A percentile compares a stretch with the other conserved stretches of the same genome.
Conservation (phyloP, 2,797 vertebrate species). For the Lacerta viridis region DNA sequence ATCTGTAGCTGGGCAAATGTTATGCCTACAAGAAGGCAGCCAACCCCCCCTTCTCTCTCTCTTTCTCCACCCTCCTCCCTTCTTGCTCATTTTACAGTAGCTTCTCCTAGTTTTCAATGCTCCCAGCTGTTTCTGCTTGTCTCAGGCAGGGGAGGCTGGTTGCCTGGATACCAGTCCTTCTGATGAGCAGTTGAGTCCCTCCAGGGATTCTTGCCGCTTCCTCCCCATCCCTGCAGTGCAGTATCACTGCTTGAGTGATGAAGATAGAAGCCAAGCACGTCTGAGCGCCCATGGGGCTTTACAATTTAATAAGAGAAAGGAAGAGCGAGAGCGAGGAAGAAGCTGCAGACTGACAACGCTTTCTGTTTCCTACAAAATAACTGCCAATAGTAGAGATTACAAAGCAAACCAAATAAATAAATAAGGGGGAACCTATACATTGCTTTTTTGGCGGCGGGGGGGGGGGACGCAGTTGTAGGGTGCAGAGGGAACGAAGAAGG, state of each 20-base stretch:
- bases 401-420: neutral
- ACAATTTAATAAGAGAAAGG: conserved; percentile 41
- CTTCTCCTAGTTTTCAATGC: conserved; percentile 68
- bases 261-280: conserved; percentile 55
- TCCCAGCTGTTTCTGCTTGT: conserved; percentile 80
- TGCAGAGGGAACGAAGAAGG: neutral
- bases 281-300: conserved; percentile 47
- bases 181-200: conserved; percentile 76
- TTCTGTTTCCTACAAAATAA: conserved; percentile 22
- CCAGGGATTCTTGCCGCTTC: conserved; percentile 60
- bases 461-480: neutral
- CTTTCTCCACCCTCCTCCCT: conserved; percentile 38
- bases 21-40: conserved; percentile 32
- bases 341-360: conserved; percentile 33
- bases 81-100: conserved; percentile 54
- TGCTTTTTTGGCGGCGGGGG: neutral
- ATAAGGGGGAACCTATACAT: conserved; percentile 26
- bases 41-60: neutral
- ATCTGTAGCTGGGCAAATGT: neutral
- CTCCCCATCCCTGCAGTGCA: conserved; percentile 42
- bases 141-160: conserved; percentile 80
- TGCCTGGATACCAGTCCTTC: conserved; percentile 85
- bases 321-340: neutral
- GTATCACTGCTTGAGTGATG: conserved; percentile 38
- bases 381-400: conserved; percentile 26